Base-by-base conservation (phyloP, 2,888 invertebrate genomes). In the Hoplodrina blanda region DNA sequence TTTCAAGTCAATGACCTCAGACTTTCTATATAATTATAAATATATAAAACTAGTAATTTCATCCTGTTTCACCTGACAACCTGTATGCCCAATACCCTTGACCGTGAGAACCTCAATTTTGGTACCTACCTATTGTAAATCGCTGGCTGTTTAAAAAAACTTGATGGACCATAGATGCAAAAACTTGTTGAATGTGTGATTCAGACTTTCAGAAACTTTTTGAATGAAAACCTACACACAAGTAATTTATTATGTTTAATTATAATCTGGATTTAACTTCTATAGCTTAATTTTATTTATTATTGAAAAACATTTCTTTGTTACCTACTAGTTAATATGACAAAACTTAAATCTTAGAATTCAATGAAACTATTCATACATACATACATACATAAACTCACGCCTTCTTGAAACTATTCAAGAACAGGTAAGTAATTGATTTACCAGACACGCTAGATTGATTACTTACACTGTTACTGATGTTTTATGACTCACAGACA, bases 1-100 rank as follows among this genome's bases (percentile, higher is more conserved):
- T 91, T 90, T 90, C 90, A 91, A 90, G 95, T 95, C 95, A 95
- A 91, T 95, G 94, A 95, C 93, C 95, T 92, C 92, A 87, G 86
- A 93, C 95, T 95, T 94, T 95, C 94, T 92, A 93, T 89, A 92
- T 90, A 92, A 88, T 90, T 89, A 91, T 90, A 92, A 90, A 92
- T 92, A 90, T 90, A 88, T 87, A 89, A 91, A 92, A 92, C 90
- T 90, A 90, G 89, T 86, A 88, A 91, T 91, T 89, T 89, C 83
- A 87, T 87, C 87, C 89, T 90, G 88, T 88, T 89, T 88, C 82
- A 86, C 83, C 78, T 87, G 85, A 86, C 84, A 83, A 87, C 85
- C 84, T 87, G 80, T 83, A 84, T 81, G 76, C 78, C 73, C 74
- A 82, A 81, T 73, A 83, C 78, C 78, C 80, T 81, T 85, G 76